These are phyloP conservation scores for Hippocampus comes DNA, from an alignment of 2,113 vertebrate genomes.

Conservation along the genomic window DNA sequence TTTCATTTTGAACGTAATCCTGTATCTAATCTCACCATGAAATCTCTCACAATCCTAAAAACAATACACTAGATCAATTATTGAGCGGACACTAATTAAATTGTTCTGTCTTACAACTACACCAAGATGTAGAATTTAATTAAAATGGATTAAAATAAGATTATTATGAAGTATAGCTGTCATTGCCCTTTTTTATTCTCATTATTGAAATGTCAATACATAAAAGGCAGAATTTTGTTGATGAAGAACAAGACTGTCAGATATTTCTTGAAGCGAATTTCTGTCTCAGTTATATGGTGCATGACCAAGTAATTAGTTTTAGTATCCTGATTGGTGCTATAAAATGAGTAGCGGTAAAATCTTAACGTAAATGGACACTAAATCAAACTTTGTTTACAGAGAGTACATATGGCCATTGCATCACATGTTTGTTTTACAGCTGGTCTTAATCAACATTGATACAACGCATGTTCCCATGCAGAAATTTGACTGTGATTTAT, in stretches of 20 bases:
- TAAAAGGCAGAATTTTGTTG: neutral
- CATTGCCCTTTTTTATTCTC: neutral
- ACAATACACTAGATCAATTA: neutral
- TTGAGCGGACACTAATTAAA: neutral
- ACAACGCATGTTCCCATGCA: slow-evolving; percentile 36
- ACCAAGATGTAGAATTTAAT: neutral
- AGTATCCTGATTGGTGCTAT: neutral
- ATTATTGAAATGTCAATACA: neutral
- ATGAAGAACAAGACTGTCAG: neutral
- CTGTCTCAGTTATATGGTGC: neutral
- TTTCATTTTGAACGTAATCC: neutral
- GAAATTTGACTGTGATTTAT: slow-evolving; percentile 28
- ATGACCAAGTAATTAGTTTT: neutral
- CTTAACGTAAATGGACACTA: neutral
- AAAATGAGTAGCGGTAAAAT: neutral
- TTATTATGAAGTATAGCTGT: neutral
- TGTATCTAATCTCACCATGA: neutral
- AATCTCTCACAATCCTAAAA: slow-evolving; percentile 1
- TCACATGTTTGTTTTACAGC: slow-evolving; percentile 24
- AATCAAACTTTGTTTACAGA: slow-evolving; percentile 6
- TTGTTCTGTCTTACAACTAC: neutral
- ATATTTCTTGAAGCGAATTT: neutral
- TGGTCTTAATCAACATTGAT: neutral
- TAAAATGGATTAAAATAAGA: neutral
- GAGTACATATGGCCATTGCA: slow-evolving; percentile 1